These are phyloP conservation scores for Apodemus agrarius DNA, from an alignment of 2,797 vertebrate genomes.

Conservation along the genomic window DNA sequence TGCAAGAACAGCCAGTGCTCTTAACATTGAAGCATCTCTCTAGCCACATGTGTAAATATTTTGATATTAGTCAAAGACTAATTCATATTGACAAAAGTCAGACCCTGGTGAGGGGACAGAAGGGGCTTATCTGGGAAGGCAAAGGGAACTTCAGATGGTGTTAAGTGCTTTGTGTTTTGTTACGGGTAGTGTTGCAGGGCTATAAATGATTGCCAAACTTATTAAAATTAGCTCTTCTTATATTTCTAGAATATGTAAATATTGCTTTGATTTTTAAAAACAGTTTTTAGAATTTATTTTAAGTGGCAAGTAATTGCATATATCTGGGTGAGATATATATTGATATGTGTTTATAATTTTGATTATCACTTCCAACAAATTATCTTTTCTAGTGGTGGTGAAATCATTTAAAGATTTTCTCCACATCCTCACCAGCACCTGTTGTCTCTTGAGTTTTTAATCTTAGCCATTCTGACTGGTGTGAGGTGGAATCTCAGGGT, in stretches of 20 bases:
- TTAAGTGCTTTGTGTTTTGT: background rate
- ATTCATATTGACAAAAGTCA: background rate
- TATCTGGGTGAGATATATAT: background rate
- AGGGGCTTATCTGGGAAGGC: background rate
- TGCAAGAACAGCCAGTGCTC: background rate
- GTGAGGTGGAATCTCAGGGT: too few relatives aligned
- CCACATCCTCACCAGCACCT: too few relatives aligned
- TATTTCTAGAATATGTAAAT: background rate
- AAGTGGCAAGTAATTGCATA: background rate
- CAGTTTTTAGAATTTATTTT: background rate
- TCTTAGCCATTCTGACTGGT: too few relatives aligned
- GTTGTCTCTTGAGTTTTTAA: too few relatives aligned
- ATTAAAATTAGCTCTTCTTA: background rate
- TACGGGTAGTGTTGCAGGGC: background rate
- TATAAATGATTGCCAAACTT: background rate
- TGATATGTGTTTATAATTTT: background rate
- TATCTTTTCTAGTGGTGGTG: background rate
- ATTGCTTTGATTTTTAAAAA: background rate
- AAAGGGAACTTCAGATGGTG: background rate
- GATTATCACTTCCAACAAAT: background rate
- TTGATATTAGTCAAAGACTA: background rate
- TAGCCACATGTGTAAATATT: background rate
- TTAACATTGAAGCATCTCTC: background rate
- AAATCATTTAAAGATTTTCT: background rate
- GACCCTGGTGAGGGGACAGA: background rate